These are phyloP conservation scores for Enteromius fasciolatus DNA, from an alignment of 2,797 vertebrate species.

Conservation along the genomic window DNA sequence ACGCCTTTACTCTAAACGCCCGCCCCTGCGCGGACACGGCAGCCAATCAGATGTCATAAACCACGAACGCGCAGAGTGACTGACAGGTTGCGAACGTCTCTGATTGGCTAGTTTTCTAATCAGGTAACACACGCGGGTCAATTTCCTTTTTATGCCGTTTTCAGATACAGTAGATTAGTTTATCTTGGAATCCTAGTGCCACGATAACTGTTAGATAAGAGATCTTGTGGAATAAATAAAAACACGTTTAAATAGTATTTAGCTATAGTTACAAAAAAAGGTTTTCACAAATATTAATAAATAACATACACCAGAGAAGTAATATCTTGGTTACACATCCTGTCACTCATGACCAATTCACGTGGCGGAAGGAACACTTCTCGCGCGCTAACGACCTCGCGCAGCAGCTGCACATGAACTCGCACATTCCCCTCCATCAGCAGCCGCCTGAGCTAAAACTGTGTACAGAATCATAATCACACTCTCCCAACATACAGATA, in stretches of 20 bases:
- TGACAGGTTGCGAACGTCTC: not conserved
- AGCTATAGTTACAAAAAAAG: not conserved
- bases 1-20: not conserved
- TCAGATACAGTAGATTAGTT: not conserved
- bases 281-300: not conserved
- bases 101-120: constrained; percentile 2
- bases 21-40: not conserved
- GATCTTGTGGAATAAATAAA: not conserved
- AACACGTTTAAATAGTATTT: not conserved
- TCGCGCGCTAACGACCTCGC: constrained; percentile 23
- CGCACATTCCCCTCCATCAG: not conserved
- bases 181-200: not conserved
- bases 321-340: not conserved
- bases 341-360: constrained; percentile 10
- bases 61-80: not conserved
- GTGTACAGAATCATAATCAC: not conserved
- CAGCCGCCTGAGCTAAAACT: not conserved
- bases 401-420: not conserved
- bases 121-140: not conserved
- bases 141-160: not conserved
- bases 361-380: constrained; percentile 7
- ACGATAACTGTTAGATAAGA: not conserved
- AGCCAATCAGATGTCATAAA: not conserved
- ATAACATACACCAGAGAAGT: no score
- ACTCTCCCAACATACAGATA: not conserved